Percentiles rank a stretch among this genome's conserved stretches.
These are phyloP conservation scores for Aphelocoma coerulescens DNA, from an alignment of 2,113 vertebrate species.

Conservation along the genomic window DNA sequence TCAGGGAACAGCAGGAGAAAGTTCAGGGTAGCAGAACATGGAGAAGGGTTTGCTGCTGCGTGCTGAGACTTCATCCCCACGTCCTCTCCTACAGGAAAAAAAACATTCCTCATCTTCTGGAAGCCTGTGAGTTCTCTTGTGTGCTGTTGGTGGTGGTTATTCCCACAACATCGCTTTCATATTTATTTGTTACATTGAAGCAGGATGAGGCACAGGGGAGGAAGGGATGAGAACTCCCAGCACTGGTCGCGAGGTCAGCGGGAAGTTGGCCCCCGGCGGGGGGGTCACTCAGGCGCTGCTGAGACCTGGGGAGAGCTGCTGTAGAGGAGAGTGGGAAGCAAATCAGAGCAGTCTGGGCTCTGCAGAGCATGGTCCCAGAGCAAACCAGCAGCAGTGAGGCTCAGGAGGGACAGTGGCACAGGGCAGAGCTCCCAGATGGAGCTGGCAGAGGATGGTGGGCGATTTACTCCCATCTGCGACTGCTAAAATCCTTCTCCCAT, in stretches of 20 bases:
- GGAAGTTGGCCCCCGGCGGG: not conserved
- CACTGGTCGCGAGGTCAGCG: not conserved
- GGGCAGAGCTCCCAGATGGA: not conserved
- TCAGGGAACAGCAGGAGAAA: not conserved
- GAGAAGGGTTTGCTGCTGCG: not conserved
- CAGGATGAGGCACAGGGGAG: not conserved
- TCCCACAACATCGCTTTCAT: not conserved
- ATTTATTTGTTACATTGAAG: not conserved
- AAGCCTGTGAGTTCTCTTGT: not conserved
- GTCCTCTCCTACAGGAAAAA: not conserved
- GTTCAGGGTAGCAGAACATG: not conserved
- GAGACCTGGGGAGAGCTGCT: not conserved
- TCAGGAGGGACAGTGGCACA: not conserved
- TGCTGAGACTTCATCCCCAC: not conserved
- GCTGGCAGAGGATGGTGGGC: not conserved
- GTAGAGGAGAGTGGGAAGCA: not conserved
- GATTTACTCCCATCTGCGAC: not conserved
- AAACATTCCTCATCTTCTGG: not conserved
- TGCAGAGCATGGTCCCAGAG: accelerated
- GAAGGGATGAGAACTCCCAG: not conserved
- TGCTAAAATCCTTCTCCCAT: not conserved
- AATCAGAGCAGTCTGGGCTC: accelerated
- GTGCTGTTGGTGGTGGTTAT: not conserved
- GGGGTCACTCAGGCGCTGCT: accelerated
- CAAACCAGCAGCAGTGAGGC: accelerated